These are phyloP conservation scores for Willisornis vidua DNA, from an alignment of 2,113 vertebrate genomes.

Conservation along the genomic window DNA sequence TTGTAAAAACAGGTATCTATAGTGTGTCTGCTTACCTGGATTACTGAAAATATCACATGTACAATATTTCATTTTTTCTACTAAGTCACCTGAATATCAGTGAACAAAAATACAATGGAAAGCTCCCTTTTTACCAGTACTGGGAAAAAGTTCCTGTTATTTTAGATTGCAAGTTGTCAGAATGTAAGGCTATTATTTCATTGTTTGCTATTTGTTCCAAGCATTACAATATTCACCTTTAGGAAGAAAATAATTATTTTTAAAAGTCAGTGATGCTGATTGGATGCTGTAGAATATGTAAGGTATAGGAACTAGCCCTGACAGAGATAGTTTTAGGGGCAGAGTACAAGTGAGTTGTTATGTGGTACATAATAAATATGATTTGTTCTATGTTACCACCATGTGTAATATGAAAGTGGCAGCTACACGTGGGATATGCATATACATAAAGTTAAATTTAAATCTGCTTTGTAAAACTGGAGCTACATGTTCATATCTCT, in stretches of 20 bases:
- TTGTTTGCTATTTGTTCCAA: not conserved
- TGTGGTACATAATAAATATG: not conserved
- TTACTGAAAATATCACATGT: not conserved
- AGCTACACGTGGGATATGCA: not conserved
- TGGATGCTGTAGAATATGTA: not conserved
- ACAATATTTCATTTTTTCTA: not conserved
- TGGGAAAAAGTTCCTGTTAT: not conserved
- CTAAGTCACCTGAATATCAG: not conserved
- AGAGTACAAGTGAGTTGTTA: not conserved
- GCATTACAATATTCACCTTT: not conserved
- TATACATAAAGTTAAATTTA: not conserved
- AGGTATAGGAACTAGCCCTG: not conserved
- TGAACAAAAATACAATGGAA: not conserved
- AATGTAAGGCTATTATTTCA: not conserved
- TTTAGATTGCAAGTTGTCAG: not conserved
- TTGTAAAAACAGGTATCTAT: not conserved
- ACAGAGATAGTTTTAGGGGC: not conserved
- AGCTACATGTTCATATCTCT: not conserved
- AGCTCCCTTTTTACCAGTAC: not conserved
- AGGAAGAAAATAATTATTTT: not conserved
- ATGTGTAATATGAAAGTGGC: not conserved
- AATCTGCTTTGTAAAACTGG: conserved; percentile 5
- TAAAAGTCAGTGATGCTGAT: not conserved
- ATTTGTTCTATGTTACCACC: not conserved
- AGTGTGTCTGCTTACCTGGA: not conserved